A percentile compares a stretch with the other conserved stretches of the same genome.
Conservation (phyloP, 2,888 invertebrate genomes). For the Leuctra nigra region DNA sequence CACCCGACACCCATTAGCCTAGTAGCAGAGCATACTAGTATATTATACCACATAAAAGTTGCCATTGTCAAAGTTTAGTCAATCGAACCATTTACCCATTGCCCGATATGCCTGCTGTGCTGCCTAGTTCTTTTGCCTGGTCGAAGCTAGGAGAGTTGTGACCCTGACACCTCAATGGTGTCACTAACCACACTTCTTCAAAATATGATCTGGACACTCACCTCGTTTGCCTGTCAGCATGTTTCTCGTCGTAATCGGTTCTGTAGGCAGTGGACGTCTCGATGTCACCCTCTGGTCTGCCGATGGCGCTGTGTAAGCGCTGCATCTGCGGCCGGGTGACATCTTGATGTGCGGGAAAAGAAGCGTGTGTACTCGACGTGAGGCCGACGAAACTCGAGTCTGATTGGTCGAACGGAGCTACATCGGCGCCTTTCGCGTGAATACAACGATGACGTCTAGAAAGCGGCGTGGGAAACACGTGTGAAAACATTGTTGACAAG, state of each 20-base stretch:
- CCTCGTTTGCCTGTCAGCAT: constrained; percentile 51
- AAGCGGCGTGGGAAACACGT: too few relatives aligned
- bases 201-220: constrained; percentile 37
- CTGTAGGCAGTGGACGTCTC: constrained; percentile 52
- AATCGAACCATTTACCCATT: too few relatives aligned
- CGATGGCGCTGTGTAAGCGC: constrained; percentile 35
- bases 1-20: too few relatives aligned
- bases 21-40: too few relatives aligned
- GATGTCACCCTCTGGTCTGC: constrained; percentile 39
- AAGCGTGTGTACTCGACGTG: constrained; percentile 33
- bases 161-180: too few relatives aligned
- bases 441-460: constrained; percentile 83
- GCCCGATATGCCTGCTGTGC: too few relatives aligned
- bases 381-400: constrained; percentile 25
- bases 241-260: constrained; percentile 59
- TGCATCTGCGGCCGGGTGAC: constrained; percentile 36
- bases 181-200: too few relatives aligned
- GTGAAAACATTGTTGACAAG: too few relatives aligned
- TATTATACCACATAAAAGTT: too few relatives aligned
- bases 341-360: constrained; percentile 34
- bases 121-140: too few relatives aligned
- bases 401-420: constrained; percentile 32
- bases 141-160: too few relatives aligned
- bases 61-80: too few relatives aligned
- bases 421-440: constrained; percentile 48